These are phyloP conservation scores for Machaerirhynchus nigripectus DNA, from an alignment of 2,113 vertebrate genomes.

Conservation along the genomic window DNA sequence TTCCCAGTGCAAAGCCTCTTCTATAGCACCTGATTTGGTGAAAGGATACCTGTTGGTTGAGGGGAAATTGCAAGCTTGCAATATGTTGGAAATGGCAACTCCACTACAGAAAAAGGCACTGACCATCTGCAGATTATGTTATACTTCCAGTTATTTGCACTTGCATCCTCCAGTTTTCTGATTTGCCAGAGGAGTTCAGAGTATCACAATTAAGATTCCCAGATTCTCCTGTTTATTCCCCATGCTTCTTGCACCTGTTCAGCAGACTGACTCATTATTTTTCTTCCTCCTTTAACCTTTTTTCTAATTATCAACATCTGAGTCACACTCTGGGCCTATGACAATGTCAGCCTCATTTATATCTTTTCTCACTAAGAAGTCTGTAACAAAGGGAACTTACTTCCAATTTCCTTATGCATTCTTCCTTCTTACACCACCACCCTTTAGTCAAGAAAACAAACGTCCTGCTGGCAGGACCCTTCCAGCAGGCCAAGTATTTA, in stretches of 20 bases:
- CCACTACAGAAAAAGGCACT: not conserved
- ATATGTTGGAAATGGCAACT: not conserved
- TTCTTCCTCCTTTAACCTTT: not conserved
- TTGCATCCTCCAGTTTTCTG: not conserved
- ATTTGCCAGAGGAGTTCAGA: not conserved
- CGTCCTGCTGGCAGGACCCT: not conserved
- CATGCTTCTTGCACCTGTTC: not conserved
- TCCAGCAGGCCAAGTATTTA: not conserved
- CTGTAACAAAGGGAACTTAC: not conserved
- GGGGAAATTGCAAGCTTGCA: not conserved
- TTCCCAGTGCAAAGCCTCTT: not conserved
- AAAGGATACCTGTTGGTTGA: not conserved
- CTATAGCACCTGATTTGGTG: not conserved
- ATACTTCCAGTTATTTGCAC: not conserved
- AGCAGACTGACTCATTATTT: not conserved
- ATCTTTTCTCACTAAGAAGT: not conserved
- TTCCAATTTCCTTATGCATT: not conserved
- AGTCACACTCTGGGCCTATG: not conserved
- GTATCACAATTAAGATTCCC: not conserved
- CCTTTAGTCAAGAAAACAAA: not conserved
- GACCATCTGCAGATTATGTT: not conserved
- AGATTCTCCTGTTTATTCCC: not conserved
- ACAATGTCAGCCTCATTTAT: not conserved
- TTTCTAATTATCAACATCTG: not conserved
- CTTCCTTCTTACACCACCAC: not conserved